Conservation (phyloP, 2,113 vertebrate genomes). For the Anolis sagrei region DNA sequence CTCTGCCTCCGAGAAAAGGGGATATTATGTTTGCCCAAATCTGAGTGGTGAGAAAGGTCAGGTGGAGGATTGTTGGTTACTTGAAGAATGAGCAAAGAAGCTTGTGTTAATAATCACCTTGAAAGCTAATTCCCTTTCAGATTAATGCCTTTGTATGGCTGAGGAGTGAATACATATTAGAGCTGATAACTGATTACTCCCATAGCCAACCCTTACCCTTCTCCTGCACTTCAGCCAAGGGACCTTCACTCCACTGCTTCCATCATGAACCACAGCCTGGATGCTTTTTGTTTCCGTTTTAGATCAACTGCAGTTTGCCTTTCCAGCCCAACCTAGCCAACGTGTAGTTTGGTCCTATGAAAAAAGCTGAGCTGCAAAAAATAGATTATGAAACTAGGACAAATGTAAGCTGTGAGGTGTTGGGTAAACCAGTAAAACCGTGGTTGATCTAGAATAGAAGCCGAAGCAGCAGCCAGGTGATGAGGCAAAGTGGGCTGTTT, state of each 20-base stretch:
- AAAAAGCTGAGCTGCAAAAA: neutral
- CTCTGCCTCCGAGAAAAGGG: conserved; percentile 24
- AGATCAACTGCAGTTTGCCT: neutral
- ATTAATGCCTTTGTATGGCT: neutral
- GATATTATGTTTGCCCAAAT: conserved; percentile 40
- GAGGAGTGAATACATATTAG: neutral
- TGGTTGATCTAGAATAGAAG: neutral
- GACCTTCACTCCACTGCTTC: neutral
- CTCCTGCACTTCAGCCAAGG: neutral
- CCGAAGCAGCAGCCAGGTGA: neutral
- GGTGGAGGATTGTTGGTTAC: conserved; percentile 1
- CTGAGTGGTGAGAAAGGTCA: conserved; percentile 45
- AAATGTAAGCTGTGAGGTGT: neutral
- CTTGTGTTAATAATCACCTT: neutral
- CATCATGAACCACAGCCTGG: neutral
- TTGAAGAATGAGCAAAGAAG: conserved; percentile 36
- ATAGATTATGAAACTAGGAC: neutral
- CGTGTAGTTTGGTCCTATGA: neutral
- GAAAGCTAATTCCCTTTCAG: neutral
- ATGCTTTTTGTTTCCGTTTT: neutral
- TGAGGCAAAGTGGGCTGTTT: too few species aligned
- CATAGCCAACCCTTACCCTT: neutral
- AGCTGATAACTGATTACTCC: neutral
- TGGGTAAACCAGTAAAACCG: neutral
- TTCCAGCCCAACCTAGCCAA: neutral